Conservation (phyloP, 2,888 invertebrate species). For the Lagria hirta region DNA sequence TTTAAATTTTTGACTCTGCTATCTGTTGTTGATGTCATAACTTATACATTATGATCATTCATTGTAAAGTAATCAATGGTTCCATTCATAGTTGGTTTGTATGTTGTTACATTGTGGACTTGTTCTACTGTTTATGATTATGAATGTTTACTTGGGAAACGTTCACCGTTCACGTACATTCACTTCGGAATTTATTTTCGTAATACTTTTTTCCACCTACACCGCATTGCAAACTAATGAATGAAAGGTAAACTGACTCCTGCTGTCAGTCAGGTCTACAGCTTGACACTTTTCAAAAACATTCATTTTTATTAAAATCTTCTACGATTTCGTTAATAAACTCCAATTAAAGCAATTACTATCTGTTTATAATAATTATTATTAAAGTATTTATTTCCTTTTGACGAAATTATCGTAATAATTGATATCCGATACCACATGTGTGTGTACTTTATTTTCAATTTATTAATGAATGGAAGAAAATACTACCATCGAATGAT, state of each 20-base stretch:
- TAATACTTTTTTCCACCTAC: constrained; percentile 40
- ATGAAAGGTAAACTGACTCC: constrained; percentile 15
- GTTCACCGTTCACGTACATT: constrained; percentile 38
- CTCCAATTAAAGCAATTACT: too few species aligned
- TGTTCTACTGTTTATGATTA: constrained; percentile 39
- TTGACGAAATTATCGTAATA: too few species aligned
- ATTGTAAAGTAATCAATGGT: constrained; percentile 46
- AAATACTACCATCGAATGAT: too few species aligned
- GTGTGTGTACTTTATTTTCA: too few species aligned
- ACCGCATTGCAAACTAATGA: constrained; percentile 19
- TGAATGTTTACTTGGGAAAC: constrained; percentile 44
- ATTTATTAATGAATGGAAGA: too few species aligned
- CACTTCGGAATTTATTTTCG: constrained; percentile 38
- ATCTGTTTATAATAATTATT: too few species aligned
- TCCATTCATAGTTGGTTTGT: constrained; percentile 47
- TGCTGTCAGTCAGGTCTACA: not conserved
- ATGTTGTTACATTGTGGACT: too few species aligned
- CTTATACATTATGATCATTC: constrained; percentile 45
- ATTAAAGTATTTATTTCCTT: too few species aligned
- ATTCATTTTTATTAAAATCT: not conserved
- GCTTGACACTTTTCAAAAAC: constrained; percentile 1
- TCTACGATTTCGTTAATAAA: constrained; percentile 1
- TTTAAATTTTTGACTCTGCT: constrained; percentile 24
- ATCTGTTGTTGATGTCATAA: constrained; percentile 38
- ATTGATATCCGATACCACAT: too few species aligned